Evolutionary conservation across 2,888 invertebrate species (phyloP).

Genomic region (Eurois occulta): DNA sequence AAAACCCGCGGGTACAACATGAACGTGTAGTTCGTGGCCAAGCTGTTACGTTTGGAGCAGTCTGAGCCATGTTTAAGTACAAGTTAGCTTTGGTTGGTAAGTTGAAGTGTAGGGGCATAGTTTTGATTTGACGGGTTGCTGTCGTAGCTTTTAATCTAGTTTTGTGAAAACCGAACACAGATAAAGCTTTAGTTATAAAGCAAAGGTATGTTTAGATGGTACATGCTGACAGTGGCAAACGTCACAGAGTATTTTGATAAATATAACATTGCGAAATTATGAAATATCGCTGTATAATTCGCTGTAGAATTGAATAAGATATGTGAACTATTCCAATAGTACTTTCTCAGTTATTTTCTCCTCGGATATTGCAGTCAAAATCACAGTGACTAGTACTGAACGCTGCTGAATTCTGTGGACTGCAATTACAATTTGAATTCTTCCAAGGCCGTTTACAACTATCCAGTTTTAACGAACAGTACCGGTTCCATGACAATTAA

Average conservation of each 20-base stretch:
- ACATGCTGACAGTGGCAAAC: neutral
- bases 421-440: neutral
- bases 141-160: neutral
- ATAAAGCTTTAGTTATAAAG: neutral
- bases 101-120: neutral
- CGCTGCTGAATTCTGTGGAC: neutral
- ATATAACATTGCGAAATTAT: neutral
- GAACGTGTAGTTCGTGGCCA: neutral
- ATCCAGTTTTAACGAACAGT: neutral
- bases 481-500: neutral
- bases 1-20: neutral
- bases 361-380: neutral
- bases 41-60: neutral
- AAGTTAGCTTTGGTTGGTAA: constrained; percentile 37
- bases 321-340: neutral
- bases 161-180: too few relatives aligned
- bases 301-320: neutral
- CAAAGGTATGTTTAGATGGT: neutral
- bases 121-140: neutral
- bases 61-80: constrained; percentile 29
- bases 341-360: neutral
- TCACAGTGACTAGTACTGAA: neutral
- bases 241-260: neutral
- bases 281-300: neutral
- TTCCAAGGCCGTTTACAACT: neutral